Conservation (phyloP, 2,113 vertebrate species). For the Strix uralensis region DNA sequence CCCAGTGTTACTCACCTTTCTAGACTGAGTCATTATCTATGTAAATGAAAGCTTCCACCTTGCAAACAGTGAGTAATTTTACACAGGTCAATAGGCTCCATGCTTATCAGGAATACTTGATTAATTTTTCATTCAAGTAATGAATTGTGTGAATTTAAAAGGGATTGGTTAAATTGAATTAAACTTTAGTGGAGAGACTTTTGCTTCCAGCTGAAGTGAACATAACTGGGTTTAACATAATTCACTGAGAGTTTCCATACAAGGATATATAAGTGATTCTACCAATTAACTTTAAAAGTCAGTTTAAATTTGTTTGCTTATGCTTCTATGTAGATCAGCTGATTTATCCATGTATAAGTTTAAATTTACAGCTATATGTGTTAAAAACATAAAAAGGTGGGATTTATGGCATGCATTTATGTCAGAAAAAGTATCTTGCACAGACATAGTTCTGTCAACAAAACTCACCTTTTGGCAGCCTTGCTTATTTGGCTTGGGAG, state of each 20-base stretch:
- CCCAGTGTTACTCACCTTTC: neutral
- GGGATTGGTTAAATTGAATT: neutral
- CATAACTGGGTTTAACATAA: neutral
- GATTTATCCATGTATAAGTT: neutral
- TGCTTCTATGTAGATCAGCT: neutral
- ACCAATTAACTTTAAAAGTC: neutral
- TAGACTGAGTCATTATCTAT: neutral
- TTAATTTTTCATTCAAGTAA: neutral
- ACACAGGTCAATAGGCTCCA: neutral
- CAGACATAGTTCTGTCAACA: neutral
- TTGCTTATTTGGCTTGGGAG: neutral
- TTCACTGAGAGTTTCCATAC: neutral
- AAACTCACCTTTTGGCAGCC: neutral
- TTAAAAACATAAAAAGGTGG: neutral
- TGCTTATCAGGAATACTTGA: neutral
- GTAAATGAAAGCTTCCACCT: neutral
- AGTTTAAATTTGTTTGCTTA: neutral
- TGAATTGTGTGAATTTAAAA: neutral
- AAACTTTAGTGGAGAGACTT: neutral
- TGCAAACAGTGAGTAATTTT: neutral
- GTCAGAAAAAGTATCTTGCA: neutral
- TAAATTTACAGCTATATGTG: neutral
- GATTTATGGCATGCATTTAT: accelerated
- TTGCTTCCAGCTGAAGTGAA: neutral
- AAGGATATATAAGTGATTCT: neutral